phyloP scores from a whole-genome alignment of 2,888 invertebrate genomes.

The Lissonota sp. region DNA sequence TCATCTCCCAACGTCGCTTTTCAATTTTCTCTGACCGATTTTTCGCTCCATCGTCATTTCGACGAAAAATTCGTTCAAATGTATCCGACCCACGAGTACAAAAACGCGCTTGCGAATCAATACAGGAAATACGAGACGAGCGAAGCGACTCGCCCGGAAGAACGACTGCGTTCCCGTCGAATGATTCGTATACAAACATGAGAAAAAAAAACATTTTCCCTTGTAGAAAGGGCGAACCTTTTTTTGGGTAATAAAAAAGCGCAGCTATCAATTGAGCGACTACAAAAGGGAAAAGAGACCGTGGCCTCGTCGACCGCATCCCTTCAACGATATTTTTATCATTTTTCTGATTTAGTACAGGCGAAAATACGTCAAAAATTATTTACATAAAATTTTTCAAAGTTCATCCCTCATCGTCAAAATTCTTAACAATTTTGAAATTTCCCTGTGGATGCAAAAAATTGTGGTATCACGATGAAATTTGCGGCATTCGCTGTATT shows the following conservation, averaged over 20 bases:
- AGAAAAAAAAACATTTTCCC: not conserved
- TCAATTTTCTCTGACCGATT: slow-evolving; percentile 1
- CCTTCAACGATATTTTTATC: slow-evolving; percentile 53
- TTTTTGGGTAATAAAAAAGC: not conserved
- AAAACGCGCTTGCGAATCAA: not conserved
- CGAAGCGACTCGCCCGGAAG: not conserved
- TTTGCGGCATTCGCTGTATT: too few species aligned
- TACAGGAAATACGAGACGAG: slow-evolving; percentile 2
- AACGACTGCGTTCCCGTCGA: slow-evolving; percentile 6
- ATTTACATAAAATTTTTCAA: too few species aligned
- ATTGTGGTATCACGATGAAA: too few species aligned
- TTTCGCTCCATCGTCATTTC: not conserved
- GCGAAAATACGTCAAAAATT: too few species aligned
- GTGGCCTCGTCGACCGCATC: slow-evolving; percentile 13
- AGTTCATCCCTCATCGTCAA: too few species aligned
- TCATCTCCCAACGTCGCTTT: not conserved
- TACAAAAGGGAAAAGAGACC: slow-evolving; percentile 13
- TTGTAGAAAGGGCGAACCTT: not conserved
- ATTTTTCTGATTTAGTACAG: not conserved
- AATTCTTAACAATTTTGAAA: too few species aligned
- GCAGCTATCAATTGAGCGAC: slow-evolving; percentile 36
- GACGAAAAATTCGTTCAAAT: slow-evolving; percentile 31
- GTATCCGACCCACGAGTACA: not conserved
- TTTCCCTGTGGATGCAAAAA: too few species aligned
- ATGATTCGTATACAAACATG: slow-evolving; percentile 40